phyloP scores from a whole-genome alignment of 1,140 invertebrate species.

The Drosophila kanapiae region DNA sequence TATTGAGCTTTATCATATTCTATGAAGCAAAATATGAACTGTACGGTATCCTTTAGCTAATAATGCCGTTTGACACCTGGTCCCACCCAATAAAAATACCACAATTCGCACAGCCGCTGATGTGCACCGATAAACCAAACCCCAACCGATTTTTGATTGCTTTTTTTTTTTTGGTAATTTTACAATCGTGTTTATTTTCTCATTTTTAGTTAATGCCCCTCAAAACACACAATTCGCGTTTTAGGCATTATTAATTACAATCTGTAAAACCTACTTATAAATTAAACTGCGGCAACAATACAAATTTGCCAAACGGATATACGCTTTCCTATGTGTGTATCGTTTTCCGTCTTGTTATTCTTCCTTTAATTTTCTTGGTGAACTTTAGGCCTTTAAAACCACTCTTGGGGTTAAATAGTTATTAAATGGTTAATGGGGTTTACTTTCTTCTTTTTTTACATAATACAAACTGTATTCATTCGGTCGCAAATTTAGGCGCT shows the following conservation, averaged over 20 bases:
- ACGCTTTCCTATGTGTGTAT: constrained; percentile 42
- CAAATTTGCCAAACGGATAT: constrained; percentile 56
- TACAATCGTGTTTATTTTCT: constrained; percentile 71
- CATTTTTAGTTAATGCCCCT: constrained; percentile 63
- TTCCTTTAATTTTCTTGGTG: constrained; percentile 25
- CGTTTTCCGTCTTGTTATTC: constrained; percentile 20
- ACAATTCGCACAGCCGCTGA: not conserved
- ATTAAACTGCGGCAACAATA: constrained; percentile 73
- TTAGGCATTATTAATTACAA: constrained; percentile 71
- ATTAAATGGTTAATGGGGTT: constrained; percentile 39
- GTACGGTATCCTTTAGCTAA: too few relatives aligned
- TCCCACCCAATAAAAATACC: not conserved
- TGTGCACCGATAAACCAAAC: not conserved
- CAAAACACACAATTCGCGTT: constrained; percentile 58
- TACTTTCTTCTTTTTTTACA: constrained; percentile 64
- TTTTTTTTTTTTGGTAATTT: constrained; percentile 33
- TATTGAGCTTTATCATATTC: too few relatives aligned
- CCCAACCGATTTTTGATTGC: not conserved
- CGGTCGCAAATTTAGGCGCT: constrained; percentile 40
- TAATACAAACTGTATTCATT: constrained; percentile 75
- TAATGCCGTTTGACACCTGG: not conserved
- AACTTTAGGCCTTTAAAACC: constrained; percentile 47
- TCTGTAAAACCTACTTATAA: constrained; percentile 83
- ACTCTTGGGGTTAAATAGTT: constrained; percentile 41
- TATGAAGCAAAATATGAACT: too few relatives aligned